Evolutionary conservation across 2,888 invertebrate species (phyloP).

Genomic region (Colletes collaris): DNA sequence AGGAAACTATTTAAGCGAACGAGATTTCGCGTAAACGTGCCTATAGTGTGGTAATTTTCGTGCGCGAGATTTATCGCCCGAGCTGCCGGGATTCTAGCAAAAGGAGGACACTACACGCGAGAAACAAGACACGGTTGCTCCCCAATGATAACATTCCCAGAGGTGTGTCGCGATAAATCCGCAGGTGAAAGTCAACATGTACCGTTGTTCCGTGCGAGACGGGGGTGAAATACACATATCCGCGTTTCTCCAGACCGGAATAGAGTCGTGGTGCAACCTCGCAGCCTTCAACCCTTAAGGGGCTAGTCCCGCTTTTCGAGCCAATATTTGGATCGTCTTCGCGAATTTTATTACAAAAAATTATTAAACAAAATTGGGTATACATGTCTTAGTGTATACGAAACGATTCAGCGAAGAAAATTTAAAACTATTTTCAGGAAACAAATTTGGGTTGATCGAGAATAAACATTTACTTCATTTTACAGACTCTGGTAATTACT

Average conservation of each 20-base stretch:
- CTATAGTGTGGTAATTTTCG: constrained; percentile 43
- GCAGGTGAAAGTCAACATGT: constrained; percentile 60
- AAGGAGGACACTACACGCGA: constrained; percentile 50
- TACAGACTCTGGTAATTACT: too few relatives aligned
- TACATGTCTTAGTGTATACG: too few relatives aligned
- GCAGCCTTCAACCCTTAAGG: not conserved
- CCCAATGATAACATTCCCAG: constrained; percentile 70
- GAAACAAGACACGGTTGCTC: constrained; percentile 62
- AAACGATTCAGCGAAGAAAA: too few relatives aligned
- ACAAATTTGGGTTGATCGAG: too few relatives aligned
- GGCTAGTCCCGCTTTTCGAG: too few relatives aligned
- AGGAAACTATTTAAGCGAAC: constrained; percentile 6
- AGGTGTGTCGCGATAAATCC: constrained; percentile 68
- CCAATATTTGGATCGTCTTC: too few relatives aligned
- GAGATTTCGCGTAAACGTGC: constrained; percentile 34
- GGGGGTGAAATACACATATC: constrained; percentile 22
- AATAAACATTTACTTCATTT: too few relatives aligned
- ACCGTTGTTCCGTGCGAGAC: constrained; percentile 37
- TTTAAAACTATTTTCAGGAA: too few relatives aligned
- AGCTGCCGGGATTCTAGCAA: constrained; percentile 39
- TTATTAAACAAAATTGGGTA: too few relatives aligned
- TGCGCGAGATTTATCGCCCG: constrained; percentile 37
- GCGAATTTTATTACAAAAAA: too few relatives aligned
- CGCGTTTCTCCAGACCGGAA: constrained; percentile 9
- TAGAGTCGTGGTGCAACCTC: constrained; percentile 1